These are phyloP conservation scores for Columba guinea DNA, from an alignment of 2,797 vertebrate genomes.

Conservation along the genomic window DNA sequence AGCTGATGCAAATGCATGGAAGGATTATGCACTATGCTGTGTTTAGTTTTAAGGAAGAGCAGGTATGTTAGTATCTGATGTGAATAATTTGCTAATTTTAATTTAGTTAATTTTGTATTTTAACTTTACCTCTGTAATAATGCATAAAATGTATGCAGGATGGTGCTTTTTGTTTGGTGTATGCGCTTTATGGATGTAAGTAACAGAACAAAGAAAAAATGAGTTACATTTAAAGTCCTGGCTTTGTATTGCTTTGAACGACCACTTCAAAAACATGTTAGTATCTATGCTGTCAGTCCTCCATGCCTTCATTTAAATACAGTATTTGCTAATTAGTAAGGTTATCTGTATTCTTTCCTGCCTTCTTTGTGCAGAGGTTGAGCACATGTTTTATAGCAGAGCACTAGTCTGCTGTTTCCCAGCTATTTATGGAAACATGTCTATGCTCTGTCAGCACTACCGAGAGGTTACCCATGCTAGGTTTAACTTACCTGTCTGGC, in stretches of 20 bases:
- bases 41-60: no score
- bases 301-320: not conserved
- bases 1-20: not conserved
- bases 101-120: not conserved
- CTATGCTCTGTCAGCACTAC: not conserved
- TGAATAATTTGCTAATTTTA: not conserved
- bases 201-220: not conserved
- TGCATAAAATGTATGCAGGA: fast-evolving
- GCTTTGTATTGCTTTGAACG: not conserved
- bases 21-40: fast-evolving
- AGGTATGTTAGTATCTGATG: not conserved
- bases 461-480: not conserved
- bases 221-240: not conserved
- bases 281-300: not conserved
- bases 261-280: not conserved
- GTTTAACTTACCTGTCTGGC: not conserved
- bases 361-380: not conserved
- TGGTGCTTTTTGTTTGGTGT: not conserved
- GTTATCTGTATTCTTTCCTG: not conserved
- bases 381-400: not conserved
- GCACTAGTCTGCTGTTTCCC: not conserved
- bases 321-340: not conserved
- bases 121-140: not conserved
- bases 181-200: fast-evolving
- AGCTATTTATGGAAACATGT: not conserved